Conservation (phyloP, 2,113 vertebrate genomes). For the Podarcis muralis region DNA sequence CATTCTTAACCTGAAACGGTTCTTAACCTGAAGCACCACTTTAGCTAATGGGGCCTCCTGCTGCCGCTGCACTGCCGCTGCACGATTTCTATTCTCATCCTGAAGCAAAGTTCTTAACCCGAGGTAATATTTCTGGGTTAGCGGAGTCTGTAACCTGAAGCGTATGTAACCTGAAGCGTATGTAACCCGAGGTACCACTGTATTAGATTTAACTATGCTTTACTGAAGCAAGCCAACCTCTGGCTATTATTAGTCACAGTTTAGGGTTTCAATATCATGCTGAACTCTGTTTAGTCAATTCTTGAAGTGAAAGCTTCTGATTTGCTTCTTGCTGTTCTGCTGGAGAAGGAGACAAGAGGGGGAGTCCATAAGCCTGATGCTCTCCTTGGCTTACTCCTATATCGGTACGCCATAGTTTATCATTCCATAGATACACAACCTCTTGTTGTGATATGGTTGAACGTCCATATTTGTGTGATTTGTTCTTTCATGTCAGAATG, state of each 20-base stretch:
- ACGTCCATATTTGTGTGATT: conserved; percentile 14
- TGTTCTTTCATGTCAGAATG: conserved; percentile 14
- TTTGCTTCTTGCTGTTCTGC: no score
- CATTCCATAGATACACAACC: background rate
- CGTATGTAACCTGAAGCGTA: no score
- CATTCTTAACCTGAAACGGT: no score
- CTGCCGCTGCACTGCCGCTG: no score
- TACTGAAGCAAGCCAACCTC: background rate
- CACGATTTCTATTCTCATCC: no score
- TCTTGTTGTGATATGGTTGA: background rate
- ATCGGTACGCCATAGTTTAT: background rate
- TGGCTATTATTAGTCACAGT: background rate
- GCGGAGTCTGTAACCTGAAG: no score
- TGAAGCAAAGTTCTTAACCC: no score
- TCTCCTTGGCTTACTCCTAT: background rate
- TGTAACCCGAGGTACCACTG: no score
- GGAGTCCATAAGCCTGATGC: background rate
- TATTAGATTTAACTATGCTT: background rate
- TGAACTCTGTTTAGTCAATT: background rate
- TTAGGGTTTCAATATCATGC: background rate
- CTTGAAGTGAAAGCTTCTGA: background rate
- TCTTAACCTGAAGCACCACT: no score
- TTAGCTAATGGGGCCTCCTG: no score
- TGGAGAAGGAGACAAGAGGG: background rate
- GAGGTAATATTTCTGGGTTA: no score